Evolutionary conservation across 1,140 invertebrate species (phyloP).

Genomic region (Drosophila ironensis): DNA sequence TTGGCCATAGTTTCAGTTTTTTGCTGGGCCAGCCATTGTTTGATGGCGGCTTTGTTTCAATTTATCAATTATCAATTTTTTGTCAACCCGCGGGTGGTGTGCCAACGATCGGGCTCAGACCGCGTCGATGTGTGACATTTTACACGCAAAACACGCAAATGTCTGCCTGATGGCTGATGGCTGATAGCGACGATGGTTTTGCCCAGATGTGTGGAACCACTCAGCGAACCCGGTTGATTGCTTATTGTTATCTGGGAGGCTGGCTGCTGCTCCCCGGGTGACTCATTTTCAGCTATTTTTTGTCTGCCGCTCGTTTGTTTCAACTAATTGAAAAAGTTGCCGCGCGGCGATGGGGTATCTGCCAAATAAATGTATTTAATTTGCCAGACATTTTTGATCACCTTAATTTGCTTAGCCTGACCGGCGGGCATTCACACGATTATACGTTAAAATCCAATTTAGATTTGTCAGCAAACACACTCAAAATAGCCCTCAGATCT

Average conservation of each 20-base stretch:
- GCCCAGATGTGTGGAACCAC: constrained; percentile 31
- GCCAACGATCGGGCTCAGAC: constrained; percentile 3
- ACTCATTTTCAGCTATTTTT: constrained; percentile 20
- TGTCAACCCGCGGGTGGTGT: constrained; percentile 2
- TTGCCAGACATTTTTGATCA: constrained; percentile 26
- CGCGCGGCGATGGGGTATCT: constrained; percentile 29
- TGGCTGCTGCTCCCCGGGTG: neutral
- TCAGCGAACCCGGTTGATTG: constrained; percentile 35
- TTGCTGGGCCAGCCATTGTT: constrained; percentile 18
- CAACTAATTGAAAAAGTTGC: constrained; percentile 41
- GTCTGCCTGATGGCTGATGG: constrained; percentile 34
- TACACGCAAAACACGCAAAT: constrained; percentile 49
- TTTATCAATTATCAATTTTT: constrained; percentile 48
- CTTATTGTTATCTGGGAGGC: constrained; percentile 39
- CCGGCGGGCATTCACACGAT: neutral
- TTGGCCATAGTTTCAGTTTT: neutral
- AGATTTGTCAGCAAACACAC: constrained; percentile 17
- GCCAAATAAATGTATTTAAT: constrained; percentile 46
- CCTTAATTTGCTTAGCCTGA: constrained; percentile 14
- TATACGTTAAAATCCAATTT: constrained; percentile 11
- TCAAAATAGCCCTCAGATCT: constrained; percentile 8
- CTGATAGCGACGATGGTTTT: constrained; percentile 31
- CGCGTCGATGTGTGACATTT: constrained; percentile 50
- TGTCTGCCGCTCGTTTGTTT: no score
- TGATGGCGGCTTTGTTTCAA: constrained; percentile 17